Conservation (phyloP, 64 coral and sea anemone genomes). For the Porites australiensis region DNA sequence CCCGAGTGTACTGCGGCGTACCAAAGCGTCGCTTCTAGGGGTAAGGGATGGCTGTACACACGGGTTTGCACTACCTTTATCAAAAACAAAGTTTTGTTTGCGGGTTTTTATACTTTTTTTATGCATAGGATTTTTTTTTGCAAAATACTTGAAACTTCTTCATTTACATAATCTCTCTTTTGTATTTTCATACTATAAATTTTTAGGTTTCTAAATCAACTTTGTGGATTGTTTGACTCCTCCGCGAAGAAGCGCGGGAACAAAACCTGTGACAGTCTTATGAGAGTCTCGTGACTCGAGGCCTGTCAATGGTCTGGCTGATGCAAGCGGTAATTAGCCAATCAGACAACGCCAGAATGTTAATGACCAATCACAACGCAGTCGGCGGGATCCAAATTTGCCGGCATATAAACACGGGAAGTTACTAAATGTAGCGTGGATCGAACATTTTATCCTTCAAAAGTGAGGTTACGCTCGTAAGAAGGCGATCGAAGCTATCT, state of each 20-base stretch:
- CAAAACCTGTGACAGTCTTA: not conserved
- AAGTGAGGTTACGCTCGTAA: not conserved
- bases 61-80: too few species aligned
- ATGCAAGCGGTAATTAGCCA: conserved; percentile 35
- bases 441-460: not conserved
- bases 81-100: too few species aligned
- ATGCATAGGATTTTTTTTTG: too few species aligned
- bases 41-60: too few species aligned
- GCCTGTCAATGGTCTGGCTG: not conserved
- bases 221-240: too few species aligned
- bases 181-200: too few species aligned
- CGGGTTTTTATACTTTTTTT: too few species aligned
- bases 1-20: too few species aligned
- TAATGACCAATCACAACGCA: conserved; percentile 6
- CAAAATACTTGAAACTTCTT: too few species aligned
- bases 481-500: not conserved
- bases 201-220: too few species aligned
- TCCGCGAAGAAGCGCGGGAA: not conserved
- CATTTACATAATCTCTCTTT: too few species aligned
- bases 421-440: not conserved
- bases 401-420: not conserved
- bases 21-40: too few species aligned
- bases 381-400: not conserved
- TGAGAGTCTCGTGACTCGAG: conserved; percentile 26
- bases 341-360: not conserved